A percentile compares a stretch with the other conserved stretches of the same genome.
These are phyloP conservation scores for Hormaphis cornu DNA, from an alignment of 1,140 invertebrate genomes.

Conservation along the genomic window DNA sequence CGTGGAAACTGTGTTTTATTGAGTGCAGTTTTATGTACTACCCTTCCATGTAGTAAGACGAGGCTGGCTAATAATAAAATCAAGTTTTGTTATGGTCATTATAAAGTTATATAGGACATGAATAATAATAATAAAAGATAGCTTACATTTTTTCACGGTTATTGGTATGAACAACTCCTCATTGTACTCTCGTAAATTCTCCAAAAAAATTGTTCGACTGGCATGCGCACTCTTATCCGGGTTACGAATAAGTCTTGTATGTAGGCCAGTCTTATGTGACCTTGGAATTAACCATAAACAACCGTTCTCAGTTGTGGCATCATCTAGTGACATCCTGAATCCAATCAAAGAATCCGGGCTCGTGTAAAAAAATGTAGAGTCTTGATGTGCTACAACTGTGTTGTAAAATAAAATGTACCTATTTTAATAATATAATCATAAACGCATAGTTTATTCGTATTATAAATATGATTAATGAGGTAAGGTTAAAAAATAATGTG, in stretches of 20 bases:
- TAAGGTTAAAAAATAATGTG: too few relatives aligned
- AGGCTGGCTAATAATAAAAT: constrained; percentile 68
- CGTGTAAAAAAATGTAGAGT: constrained; percentile 75
- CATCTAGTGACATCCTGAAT: constrained; percentile 91
- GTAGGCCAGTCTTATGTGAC: constrained; percentile 75
- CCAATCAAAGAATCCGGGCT: constrained; percentile 61
- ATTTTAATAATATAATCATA: too few relatives aligned
- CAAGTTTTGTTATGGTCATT: too few relatives aligned
- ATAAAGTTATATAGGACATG: too few relatives aligned
- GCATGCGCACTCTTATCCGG: constrained; percentile 52
- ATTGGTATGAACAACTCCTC: constrained; percentile 66
- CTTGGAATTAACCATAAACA: constrained; percentile 86
- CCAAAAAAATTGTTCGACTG: constrained; percentile 57
- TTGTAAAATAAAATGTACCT: too few relatives aligned
- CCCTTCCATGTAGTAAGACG: constrained; percentile 83
- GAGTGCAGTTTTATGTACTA: constrained; percentile 82
- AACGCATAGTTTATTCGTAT: too few relatives aligned
- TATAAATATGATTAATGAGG: too few relatives aligned
- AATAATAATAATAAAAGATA: not conserved
- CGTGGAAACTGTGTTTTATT: constrained; percentile 77
- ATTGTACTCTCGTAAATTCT: constrained; percentile 58
- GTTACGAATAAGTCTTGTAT: constrained; percentile 62
- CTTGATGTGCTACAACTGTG: constrained; percentile 73
- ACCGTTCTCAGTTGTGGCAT: constrained; percentile 84
- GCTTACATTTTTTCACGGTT: constrained; percentile 72